phyloP scores from a whole-genome alignment of 2,888 invertebrate species.

The Rotaria macrura region DNA sequence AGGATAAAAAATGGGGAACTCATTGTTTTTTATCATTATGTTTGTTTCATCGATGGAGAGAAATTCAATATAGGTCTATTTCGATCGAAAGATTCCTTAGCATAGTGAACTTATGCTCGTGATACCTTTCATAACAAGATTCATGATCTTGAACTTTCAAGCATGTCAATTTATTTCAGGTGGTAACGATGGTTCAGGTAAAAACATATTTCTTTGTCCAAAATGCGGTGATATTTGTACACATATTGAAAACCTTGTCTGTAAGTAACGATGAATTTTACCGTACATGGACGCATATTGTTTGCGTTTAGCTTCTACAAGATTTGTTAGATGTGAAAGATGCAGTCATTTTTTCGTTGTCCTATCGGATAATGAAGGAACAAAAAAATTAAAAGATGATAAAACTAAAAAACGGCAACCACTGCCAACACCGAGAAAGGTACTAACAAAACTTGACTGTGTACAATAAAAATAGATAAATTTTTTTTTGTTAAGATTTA shows the following conservation, averaged over 20 bases:
- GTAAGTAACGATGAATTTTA: slow-evolving; percentile 46
- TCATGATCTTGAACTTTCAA: too few relatives aligned
- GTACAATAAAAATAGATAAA: neutral
- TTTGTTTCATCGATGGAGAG: too few relatives aligned
- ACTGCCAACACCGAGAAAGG: slow-evolving; percentile 27
- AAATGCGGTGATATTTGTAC: slow-evolving; percentile 94
- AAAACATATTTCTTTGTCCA: slow-evolving; percentile 59
- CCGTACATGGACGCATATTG: too few relatives aligned
- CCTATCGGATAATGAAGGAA: slow-evolving; percentile 60
- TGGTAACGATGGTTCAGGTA: slow-evolving; percentile 19
- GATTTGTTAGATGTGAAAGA: slow-evolving; percentile 93
- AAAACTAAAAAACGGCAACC: slow-evolving; percentile 12
- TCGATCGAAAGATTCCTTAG: too few relatives aligned
- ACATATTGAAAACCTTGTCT: slow-evolving; percentile 89
- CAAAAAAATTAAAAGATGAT: slow-evolving; percentile 20
- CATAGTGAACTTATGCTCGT: too few relatives aligned
- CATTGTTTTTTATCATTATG: too few relatives aligned
- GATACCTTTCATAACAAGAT: too few relatives aligned
- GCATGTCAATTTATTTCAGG: neutral
- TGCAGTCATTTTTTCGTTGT: slow-evolving; percentile 96
- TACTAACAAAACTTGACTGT: neutral
- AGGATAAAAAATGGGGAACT: too few relatives aligned
- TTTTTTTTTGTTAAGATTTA: slow-evolving; percentile 58
- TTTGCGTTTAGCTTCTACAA: slow-evolving; percentile 60
- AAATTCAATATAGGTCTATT: too few relatives aligned